phyloP scores from a whole-genome alignment of 2,113 vertebrate genomes.

The Aspiorhynchus laticeps region DNA sequence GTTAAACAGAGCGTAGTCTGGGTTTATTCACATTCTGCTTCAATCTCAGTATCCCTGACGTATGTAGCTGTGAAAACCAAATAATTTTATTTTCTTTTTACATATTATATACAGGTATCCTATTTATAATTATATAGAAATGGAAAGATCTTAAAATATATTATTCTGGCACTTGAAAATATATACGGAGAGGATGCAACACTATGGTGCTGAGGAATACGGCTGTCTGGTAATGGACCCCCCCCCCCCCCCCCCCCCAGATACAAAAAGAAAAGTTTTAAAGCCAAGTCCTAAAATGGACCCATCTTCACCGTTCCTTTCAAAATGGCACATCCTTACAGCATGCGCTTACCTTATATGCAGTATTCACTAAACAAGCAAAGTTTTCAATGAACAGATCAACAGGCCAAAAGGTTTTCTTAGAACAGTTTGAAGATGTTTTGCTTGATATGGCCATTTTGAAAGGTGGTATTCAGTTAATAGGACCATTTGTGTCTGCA shows the following conservation, averaged over 20 bases:
- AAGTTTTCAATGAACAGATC: constrained; percentile 4
- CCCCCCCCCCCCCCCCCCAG: no score
- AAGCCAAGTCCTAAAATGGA: background rate
- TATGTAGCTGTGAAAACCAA: constrained; percentile 53
- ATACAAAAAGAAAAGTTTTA: background rate
- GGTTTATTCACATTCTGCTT: constrained; percentile 12
- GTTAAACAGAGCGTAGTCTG: constrained; percentile 32
- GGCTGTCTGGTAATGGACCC: constrained; percentile 8
- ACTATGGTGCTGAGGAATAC: constrained; percentile 31
- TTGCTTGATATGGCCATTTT: constrained; percentile 9
- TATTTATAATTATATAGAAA: constrained; percentile 28
- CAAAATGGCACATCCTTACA: constrained; percentile 43
- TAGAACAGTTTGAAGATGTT: background rate
- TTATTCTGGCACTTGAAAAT: constrained; percentile 43
- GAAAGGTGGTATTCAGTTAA: constrained; percentile 17
- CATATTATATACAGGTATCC: constrained; percentile 18
- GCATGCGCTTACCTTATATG: constrained; percentile 50
- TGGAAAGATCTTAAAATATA: constrained; percentile 38
- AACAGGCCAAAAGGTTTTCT: background rate
- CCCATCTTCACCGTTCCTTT: constrained; percentile 23
- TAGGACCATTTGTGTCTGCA: constrained; percentile 48
- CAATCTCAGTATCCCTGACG: constrained; percentile 30
- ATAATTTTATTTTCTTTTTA: constrained; percentile 37
- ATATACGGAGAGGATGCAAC: constrained; percentile 45
- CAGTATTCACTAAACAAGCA: constrained; percentile 42